Base-by-base conservation (phyloP, 2,888 invertebrate species). In the Eueremaeus valkanovi region DNA sequence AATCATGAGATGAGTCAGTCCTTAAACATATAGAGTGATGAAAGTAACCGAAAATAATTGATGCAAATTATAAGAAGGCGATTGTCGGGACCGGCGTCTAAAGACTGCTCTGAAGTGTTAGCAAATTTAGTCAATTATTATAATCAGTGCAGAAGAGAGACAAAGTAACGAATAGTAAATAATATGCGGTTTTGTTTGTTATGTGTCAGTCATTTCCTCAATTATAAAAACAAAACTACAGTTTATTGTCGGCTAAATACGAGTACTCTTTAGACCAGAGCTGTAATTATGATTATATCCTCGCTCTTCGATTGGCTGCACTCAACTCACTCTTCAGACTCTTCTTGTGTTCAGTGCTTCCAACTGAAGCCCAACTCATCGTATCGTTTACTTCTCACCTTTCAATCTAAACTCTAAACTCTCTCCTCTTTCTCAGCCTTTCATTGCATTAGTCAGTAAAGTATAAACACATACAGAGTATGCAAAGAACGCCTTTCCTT, bases 311-410 rank as follows among this genome's bases (percentile, higher is more conserved):
- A n/a, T n/a, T n/a, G n/a, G n/a, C n/a, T n/a, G n/a, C n/a, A n/a
- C n/a, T n/a, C n/a, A n/a, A n/a, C n/a, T n/a, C n/a, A n/a, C n/a
- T n/a, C n/a, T n/a, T n/a, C n/a, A n/a, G n/a, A n/a, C 29, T 58
- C 21, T 27, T 24, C 6, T 58, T 11, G n/a, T n/a, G n/a, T n/a
- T n/a, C n/a, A n/a, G n/a, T n/a, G n/a, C n/a, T n/a, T n/a, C n/a
- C n/a, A n/a, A n/a, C n/a, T n/a, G n/a, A n/a, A n/a, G n/a, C n/a
- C 58, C 58, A 24, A 6, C 21, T 16, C 8, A n/a, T 27, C 11
- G 3, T 9, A 58, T 58, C 58, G 58, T 58, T 58, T 58, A 58
- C 58, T 58, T 58, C 58, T 58, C 58, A 58, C 58, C 58, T 58
- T 58, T 58, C 58, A 58, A 16, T 24, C 6, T 24, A 24, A n/a